Evolutionary conservation across 2,797 vertebrate genomes (phyloP), one percentile per base, ranked within the genome.

Genomic region (Chelon auratus): DNA sequence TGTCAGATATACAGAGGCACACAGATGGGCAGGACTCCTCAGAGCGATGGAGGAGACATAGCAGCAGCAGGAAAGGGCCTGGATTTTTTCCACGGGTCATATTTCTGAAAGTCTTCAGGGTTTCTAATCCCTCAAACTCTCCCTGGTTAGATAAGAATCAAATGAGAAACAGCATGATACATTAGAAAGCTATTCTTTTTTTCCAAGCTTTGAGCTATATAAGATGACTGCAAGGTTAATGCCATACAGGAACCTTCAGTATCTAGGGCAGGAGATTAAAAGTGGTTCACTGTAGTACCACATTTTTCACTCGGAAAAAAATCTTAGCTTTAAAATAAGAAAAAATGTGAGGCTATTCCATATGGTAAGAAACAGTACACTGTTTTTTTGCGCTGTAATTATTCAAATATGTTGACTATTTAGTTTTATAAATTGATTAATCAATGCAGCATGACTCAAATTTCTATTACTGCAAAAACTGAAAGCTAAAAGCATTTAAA

Each of bases 1-100:
- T 92, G 83, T 99, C 97, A 0, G 96, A 95, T 20, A 96, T 91
- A 57, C 97, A 99, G 81, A 98, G 91, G 60, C 98, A 99, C 26
- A 64, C 55, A 0, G 64, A 0, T 2, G 97, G 97, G 62, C 97
- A 99, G 61, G 66, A 69, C 54, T 33, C 76, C 2, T 71, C 59
- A 22, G 82, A 74, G 9, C 50, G 33, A 3, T 0, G 39, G 75
- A 77, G 82, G 60, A 93, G 77, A 47, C 80, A 80, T 61, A 92
- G 87, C 58, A 95, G 78, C 72, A 92, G 37, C 73, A 93, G 65
- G 53, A 94, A 68, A 64, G 73, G 75, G 1, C 63, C 65, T 17
- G 70, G 69, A 68, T 80, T 56, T 48, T 26, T 62, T 73, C 75
- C 59, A 42, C 53, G 75, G 78, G 82, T 91, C 94, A 94, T 94